Evolutionary conservation across 1,140 invertebrate genomes (phyloP).

Genomic region (Dreissena polymorpha): DNA sequence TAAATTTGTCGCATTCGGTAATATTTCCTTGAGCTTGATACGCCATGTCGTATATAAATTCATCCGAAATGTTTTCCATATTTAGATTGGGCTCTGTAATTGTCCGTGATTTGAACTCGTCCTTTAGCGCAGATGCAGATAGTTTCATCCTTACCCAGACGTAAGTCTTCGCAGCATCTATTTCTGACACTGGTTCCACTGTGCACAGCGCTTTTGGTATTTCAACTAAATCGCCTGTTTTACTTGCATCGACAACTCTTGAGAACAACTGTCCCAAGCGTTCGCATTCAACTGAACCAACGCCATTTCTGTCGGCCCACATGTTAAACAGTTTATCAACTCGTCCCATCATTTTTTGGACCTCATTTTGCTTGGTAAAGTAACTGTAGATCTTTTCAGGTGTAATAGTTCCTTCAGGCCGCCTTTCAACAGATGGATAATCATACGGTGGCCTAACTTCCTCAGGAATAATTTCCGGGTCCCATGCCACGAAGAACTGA

Average conservation of each 20-base stretch:
- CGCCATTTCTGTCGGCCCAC: conserved; percentile 48
- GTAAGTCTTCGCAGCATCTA: no score
- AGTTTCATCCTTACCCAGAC: no score
- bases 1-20: conserved; percentile 36
- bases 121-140: no score
- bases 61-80: conserved; percentile 1
- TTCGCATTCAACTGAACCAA: conserved; percentile 39
- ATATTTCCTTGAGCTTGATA: conserved; percentile 20
- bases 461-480: conserved; percentile 15
- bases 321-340: conserved; percentile 31
- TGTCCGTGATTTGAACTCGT: no score
- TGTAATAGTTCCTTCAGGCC: conserved; percentile 7
- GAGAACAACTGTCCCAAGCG: conserved; percentile 43
- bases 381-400: conserved; percentile 31
- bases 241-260: conserved; percentile 49
- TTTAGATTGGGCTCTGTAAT: no score
- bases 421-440: conserved; percentile 25
- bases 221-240: conserved; percentile 35
- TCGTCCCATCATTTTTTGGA: conserved; percentile 23
- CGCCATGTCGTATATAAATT: conserved; percentile 35
- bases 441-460: conserved; percentile 17
- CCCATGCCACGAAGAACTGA: conserved; percentile 29
- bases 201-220: conserved; percentile 27
- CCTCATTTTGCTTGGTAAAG: conserved; percentile 48
- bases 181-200: not conserved